Evolutionary conservation across 2,797 vertebrate species (phyloP).

Genomic region (Falco biarmicus): DNA sequence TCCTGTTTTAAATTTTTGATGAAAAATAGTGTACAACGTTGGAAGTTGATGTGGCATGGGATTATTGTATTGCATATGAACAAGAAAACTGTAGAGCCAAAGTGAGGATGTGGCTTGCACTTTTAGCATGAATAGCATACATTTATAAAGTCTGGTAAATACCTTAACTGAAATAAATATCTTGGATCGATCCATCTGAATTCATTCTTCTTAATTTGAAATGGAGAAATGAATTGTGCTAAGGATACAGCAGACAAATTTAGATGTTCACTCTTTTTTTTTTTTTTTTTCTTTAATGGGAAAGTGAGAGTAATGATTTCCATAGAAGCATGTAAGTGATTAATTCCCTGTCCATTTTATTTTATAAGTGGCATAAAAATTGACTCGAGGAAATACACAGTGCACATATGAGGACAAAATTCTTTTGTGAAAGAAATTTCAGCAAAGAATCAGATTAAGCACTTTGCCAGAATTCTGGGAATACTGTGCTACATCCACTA

Average conservation of each 20-base stretch:
- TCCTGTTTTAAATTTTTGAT: not conserved
- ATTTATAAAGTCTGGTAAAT: not conserved
- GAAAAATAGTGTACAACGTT: not conserved
- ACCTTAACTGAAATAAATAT: not conserved
- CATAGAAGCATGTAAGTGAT: not conserved
- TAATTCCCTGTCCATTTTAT: not conserved
- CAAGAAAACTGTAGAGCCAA: not conserved
- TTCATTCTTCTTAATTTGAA: not conserved
- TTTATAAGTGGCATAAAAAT: not conserved
- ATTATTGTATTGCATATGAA: not conserved
- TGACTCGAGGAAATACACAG: not conserved
- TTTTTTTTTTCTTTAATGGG: not conserved
- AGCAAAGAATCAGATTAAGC: not conserved
- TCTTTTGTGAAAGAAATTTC: not conserved
- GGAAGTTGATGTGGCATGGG: not conserved
- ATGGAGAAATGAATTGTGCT: not conserved
- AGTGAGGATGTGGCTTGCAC: not conserved
- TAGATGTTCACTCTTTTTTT: not conserved
- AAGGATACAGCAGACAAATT: not conserved
- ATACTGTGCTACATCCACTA: not conserved
- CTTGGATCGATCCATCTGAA: not conserved
- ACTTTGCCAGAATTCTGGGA: not conserved
- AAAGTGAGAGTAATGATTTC: not conserved
- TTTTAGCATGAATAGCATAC: not conserved
- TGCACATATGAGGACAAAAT: fast-evolving